A percentile compares a stretch with the other conserved stretches of the same genome.
Evolutionary conservation across 1,140 invertebrate genomes (phyloP).

Genomic region (Habropoda laboriosa): DNA sequence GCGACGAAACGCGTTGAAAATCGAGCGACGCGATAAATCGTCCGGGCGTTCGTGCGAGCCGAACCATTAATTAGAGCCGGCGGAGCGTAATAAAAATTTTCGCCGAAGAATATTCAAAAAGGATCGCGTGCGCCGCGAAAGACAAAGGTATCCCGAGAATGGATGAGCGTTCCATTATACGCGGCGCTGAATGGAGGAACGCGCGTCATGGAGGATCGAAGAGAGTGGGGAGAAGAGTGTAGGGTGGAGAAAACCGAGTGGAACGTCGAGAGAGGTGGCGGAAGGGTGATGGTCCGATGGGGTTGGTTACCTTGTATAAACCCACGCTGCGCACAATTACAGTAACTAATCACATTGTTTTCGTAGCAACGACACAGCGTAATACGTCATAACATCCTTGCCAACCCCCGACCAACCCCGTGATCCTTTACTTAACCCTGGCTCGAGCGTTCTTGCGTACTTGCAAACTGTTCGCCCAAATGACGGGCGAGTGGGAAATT

Average conservation of each 20-base stretch:
- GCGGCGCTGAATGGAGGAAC: conserved; percentile 19
- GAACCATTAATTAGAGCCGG: conserved; percentile 25
- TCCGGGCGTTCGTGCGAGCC: background rate
- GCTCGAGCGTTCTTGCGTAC: conserved; percentile 33
- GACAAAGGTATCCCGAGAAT: conserved; percentile 57
- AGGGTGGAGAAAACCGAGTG: conserved; percentile 18
- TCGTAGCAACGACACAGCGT: conserved; percentile 69
- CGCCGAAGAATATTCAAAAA: conserved; percentile 24
- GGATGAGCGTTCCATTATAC: conserved; percentile 63
- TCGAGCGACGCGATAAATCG: conserved; percentile 2
- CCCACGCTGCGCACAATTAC: conserved; percentile 67
- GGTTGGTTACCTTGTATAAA: conserved; percentile 60
- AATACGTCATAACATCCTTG: conserved; percentile 72
- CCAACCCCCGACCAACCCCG: conserved; percentile 35
- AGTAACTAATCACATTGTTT: conserved; percentile 76
- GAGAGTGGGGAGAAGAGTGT: background rate
- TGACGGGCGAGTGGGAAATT: conserved; percentile 68
- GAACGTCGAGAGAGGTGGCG: background rate
- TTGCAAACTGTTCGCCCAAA: conserved; percentile 65
- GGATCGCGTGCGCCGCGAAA: conserved; percentile 30
- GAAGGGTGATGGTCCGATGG: conserved; percentile 24
- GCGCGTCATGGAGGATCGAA: conserved; percentile 31
- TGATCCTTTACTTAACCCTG: conserved; percentile 55
- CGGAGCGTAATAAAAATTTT: conserved; percentile 36
- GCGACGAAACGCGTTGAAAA: background rate